Percentiles rank a stretch among this genome's conserved stretches.
Conservation (phyloP, 2,888 invertebrate genomes). For the Drosophila atroscutellata region DNA sequence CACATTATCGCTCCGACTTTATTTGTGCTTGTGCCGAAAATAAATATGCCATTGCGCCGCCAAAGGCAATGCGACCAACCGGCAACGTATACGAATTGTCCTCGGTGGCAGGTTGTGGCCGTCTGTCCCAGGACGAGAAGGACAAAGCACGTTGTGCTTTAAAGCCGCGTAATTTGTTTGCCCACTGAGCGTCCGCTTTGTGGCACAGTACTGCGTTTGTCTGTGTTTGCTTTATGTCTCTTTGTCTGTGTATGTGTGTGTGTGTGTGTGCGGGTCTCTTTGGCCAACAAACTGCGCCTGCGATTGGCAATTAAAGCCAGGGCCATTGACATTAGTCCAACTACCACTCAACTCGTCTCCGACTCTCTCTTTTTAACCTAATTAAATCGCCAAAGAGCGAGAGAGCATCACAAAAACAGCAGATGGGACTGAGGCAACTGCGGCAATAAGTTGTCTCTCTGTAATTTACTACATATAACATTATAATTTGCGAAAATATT, state of each 20-base stretch:
- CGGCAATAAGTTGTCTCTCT: slow-evolving; percentile 26
- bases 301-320: slow-evolving; percentile 63
- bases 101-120: slow-evolving; percentile 27
- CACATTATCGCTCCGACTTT: slow-evolving; percentile 63
- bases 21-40: slow-evolving; percentile 59
- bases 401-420: slow-evolving; percentile 22
- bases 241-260: slow-evolving; percentile 5
- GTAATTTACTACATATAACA: slow-evolving; percentile 66
- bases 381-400: slow-evolving; percentile 67
- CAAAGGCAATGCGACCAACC: slow-evolving; percentile 44
- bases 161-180: slow-evolving; percentile 78
- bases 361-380: slow-evolving; percentile 68
- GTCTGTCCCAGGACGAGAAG: slow-evolving; percentile 21
- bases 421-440: slow-evolving; percentile 14
- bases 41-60: slow-evolving; percentile 65
- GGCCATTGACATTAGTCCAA: slow-evolving; percentile 59
- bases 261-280: slow-evolving; percentile 21
- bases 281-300: slow-evolving; percentile 48
- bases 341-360: slow-evolving; percentile 7
- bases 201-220: slow-evolving; percentile 16
- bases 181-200: slow-evolving; percentile 39
- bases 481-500: slow-evolving; percentile 68
- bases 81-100: slow-evolving; percentile 37
- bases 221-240: slow-evolving; percentile 8
- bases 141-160: slow-evolving; percentile 55